Percentiles rank a stretch among this genome's conserved stretches.
phyloP scores from a whole-genome alignment of 2,113 vertebrate genomes.

The Malurus cyaneus region DNA sequence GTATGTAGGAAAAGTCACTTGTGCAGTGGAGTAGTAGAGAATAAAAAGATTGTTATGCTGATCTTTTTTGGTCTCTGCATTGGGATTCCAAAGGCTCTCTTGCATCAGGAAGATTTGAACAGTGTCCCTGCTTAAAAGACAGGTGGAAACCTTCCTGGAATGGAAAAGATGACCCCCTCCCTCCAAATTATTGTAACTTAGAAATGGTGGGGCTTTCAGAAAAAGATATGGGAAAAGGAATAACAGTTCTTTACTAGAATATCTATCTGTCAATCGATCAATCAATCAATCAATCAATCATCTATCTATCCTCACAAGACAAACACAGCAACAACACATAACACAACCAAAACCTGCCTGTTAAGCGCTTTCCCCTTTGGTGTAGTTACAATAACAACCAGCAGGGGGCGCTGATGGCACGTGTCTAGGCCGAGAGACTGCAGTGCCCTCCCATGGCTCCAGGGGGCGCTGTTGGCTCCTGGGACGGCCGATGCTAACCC shows the following conservation, averaged over 20 bases:
- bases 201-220: no score
- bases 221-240: no score
- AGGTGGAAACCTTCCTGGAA: no score
- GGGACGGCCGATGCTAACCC: not conserved
- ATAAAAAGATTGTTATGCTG: not conserved
- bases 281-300: no score
- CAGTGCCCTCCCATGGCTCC: not conserved
- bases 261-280: no score
- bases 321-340: no score
- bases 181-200: no score
- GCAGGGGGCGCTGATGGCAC: not conserved
- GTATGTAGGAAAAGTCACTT: not conserved
- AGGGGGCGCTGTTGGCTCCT: not conserved
- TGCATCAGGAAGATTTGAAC: not conserved
- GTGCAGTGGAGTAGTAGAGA: not conserved
- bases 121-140: not conserved
- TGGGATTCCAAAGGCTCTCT: not conserved
- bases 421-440: not conserved
- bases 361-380: not conserved
- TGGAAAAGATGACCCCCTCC: no score
- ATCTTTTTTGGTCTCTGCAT: not conserved
- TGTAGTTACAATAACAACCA: not conserved
- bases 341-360: not conserved
- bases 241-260: no score
- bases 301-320: no score